A percentile compares a stretch with the other conserved stretches of the same genome.
These are phyloP conservation scores for Scopus umbretta DNA, from an alignment of 2,113 vertebrate genomes.

Conservation along the genomic window DNA sequence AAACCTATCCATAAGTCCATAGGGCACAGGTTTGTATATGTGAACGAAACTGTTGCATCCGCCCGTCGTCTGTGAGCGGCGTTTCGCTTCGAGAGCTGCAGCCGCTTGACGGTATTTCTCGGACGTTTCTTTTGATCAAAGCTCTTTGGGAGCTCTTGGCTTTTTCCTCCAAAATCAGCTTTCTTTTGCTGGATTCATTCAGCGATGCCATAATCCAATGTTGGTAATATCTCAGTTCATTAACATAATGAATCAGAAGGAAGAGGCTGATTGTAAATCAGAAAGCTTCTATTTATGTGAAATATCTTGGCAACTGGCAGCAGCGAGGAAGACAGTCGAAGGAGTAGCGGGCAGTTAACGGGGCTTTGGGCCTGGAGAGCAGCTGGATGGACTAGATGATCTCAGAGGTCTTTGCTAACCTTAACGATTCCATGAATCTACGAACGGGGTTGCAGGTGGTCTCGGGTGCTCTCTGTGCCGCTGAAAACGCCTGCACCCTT, in stretches of 20 bases:
- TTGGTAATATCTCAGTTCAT: constrained; percentile 54
- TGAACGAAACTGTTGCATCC: background rate
- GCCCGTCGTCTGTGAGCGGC: background rate
- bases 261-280: constrained; percentile 56
- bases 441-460: background rate
- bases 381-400: no score
- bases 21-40: background rate
- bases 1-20: background rate
- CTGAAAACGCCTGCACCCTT: background rate
- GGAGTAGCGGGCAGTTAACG: background rate
- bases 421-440: no score
- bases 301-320: constrained; percentile 48
- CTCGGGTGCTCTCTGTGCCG: background rate
- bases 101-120: background rate
- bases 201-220: constrained; percentile 36
- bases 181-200: constrained; percentile 51
- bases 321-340: background rate
- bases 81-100: background rate
- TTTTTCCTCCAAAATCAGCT: constrained; percentile 51
- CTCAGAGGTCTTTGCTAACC: no score
- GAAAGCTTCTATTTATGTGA: constrained; percentile 62
- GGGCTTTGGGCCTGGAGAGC: background rate
- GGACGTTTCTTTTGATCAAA: background rate
- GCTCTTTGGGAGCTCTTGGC: background rate
- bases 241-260: constrained; percentile 65